These are phyloP conservation scores for Hemistola chrysoprasaria DNA, from an alignment of 2,888 invertebrate genomes.

Conservation along the genomic window DNA sequence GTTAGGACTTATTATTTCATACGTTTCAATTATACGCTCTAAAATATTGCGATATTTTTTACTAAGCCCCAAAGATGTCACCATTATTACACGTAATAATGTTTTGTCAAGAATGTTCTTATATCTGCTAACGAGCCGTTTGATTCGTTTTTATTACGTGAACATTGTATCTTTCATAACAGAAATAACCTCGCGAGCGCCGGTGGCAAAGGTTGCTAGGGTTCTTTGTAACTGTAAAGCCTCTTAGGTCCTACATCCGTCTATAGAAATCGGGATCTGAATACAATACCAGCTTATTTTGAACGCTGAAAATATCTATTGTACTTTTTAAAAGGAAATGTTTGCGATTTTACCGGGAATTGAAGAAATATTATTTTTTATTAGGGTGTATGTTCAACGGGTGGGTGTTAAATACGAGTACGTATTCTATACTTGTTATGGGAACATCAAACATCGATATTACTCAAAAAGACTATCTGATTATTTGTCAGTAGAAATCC, in stretches of 20 bases:
- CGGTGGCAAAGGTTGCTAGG: conserved; percentile 28
- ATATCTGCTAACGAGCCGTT: conserved; percentile 20
- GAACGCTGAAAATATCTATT: conserved; percentile 19
- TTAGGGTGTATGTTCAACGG: too few relatives aligned
- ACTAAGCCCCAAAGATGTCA: too few relatives aligned
- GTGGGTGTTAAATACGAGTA: too few relatives aligned
- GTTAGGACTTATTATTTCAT: too few relatives aligned
- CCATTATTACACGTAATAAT: too few relatives aligned
- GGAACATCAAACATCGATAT: too few relatives aligned
- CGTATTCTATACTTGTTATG: too few relatives aligned
- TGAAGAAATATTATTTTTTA: conserved; percentile 4
- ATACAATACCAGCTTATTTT: conserved; percentile 25
- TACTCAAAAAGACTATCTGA: too few relatives aligned
- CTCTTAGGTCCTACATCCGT: conserved; percentile 27
- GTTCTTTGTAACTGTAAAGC: conserved; percentile 28
- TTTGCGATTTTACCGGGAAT: conserved; percentile 15
- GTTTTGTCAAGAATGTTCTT: conserved; percentile 4
- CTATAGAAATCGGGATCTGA: conserved; percentile 23
- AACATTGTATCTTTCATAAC: conserved; percentile 13
- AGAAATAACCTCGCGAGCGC: conserved; percentile 17
- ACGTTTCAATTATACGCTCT: conserved; percentile 12
- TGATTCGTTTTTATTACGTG: conserved; percentile 7
- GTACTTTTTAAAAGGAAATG: conserved; percentile 23
- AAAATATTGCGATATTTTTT: not conserved
- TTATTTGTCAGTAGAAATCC: too few relatives aligned